phyloP scores from a whole-genome alignment of 2,888 invertebrate genomes.

The Graphium colonna region DNA sequence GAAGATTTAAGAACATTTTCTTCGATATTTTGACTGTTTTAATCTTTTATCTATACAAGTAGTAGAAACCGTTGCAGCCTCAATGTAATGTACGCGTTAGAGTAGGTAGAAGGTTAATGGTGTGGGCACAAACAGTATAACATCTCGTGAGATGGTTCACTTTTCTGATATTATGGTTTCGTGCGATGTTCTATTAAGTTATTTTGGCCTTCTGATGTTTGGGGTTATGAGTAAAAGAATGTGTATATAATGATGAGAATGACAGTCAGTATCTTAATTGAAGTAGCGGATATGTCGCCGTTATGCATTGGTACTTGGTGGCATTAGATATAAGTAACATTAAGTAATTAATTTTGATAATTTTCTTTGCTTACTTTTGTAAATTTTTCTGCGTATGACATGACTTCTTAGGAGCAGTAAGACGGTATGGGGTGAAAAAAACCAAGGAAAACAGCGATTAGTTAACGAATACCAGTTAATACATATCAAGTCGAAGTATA shows the following conservation, averaged over 20 bases:
- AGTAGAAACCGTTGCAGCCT: constrained; percentile 46
- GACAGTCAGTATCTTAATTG: constrained; percentile 12
- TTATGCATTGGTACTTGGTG: too few species aligned
- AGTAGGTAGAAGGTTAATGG: constrained; percentile 15
- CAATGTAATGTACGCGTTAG: constrained; percentile 31
- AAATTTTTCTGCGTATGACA: too few species aligned
- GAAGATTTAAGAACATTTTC: constrained; percentile 6
- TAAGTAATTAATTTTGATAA: too few species aligned
- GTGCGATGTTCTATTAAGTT: not conserved
- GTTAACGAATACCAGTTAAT: too few species aligned
- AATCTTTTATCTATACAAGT: constrained; percentile 26
- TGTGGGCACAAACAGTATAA: constrained; percentile 7
- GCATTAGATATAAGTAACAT: too few species aligned
- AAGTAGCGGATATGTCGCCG: too few species aligned
- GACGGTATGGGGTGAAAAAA: too few species aligned
- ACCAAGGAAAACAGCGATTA: too few species aligned
- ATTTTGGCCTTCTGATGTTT: not conserved
- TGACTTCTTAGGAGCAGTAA: too few species aligned
- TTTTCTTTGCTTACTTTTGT: too few species aligned
- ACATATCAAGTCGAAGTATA: too few species aligned
- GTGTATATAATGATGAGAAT: constrained; percentile 3
- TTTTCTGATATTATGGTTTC: constrained; percentile 18
- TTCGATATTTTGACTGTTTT: constrained; percentile 32
- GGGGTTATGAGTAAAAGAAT: not conserved
- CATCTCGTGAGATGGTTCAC: constrained; percentile 24